Conservation (phyloP, 2,797 vertebrate genomes). For the Myotis myotis region DNA sequence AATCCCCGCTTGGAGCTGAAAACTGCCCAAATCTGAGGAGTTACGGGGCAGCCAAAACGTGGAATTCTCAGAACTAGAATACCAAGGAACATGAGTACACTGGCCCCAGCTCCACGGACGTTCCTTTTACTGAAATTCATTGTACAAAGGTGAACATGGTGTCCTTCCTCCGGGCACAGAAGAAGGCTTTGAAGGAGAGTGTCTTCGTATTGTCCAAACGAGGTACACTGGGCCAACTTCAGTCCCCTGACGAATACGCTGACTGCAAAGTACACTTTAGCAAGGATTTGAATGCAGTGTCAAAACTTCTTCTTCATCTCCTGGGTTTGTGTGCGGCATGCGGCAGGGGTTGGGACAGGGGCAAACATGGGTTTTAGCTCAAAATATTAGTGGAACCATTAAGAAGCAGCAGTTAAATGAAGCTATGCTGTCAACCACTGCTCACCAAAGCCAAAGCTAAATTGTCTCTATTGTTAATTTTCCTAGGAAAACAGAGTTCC, state of each 20-base stretch:
- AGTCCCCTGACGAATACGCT: not conserved
- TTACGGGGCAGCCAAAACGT: not conserved
- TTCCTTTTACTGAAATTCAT: not conserved
- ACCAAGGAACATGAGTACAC: not conserved
- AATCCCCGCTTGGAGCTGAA: not conserved
- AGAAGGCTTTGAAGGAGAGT: not conserved
- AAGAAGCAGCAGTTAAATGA: not conserved
- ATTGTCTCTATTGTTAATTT: not conserved
- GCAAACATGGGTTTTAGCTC: not conserved
- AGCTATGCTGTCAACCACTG: not conserved
- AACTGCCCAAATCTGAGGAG: not conserved
- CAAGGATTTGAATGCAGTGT: not conserved
- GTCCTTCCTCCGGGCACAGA: not conserved
- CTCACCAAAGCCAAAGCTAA: not conserved
- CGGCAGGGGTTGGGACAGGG: too few species aligned
- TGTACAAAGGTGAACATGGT: not conserved
- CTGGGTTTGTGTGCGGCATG: not conserved
- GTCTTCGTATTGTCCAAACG: not conserved
- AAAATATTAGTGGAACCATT: not conserved
- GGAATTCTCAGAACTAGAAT: conserved; percentile 3
- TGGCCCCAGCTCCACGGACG: not conserved
- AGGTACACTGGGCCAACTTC: not conserved
- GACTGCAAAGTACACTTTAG: not conserved
- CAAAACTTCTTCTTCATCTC: not conserved
- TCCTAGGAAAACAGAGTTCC: not conserved